These are phyloP conservation scores for Erebia palarica DNA, from an alignment of 2,888 invertebrate species.

Conservation along the genomic window DNA sequence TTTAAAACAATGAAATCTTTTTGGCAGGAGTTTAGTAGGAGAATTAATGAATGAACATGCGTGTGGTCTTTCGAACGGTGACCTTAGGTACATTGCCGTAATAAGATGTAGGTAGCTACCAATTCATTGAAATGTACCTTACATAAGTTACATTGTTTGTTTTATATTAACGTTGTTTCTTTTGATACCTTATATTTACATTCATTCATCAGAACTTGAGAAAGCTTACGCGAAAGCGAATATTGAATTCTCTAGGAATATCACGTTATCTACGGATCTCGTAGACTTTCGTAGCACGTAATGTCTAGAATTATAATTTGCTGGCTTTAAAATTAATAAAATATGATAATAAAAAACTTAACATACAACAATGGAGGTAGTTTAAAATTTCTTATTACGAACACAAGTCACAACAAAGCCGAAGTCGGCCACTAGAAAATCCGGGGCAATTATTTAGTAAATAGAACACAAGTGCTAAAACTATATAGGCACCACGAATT, in stretches of 20 bases:
- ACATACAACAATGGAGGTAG: conserved; percentile 24
- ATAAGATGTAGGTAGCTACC: conserved; percentile 10
- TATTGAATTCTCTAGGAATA: no score
- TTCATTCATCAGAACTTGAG: background rate
- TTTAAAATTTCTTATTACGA: background rate
- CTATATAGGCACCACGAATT: conserved; percentile 57
- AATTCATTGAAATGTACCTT: conserved; percentile 7
- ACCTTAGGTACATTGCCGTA: conserved; percentile 25
- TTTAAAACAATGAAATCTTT: background rate
- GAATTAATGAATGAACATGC: conserved; percentile 30
- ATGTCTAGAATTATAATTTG: background rate
- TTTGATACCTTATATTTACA: background rate
- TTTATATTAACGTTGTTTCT: background rate
- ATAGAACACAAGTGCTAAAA: conserved; percentile 65
- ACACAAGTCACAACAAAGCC: conserved; percentile 23
- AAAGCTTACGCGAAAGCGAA: conserved; percentile 2
- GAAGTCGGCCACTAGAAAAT: conserved; percentile 15
- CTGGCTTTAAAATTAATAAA: background rate
- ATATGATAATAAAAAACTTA: background rate
- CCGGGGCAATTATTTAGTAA: conserved; percentile 40
- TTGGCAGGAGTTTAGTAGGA: conserved; percentile 1
- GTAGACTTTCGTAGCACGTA: conserved; percentile 54
- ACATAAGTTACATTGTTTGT: conserved; percentile 1
- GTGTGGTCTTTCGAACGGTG: conserved; percentile 26
- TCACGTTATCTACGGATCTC: conserved; percentile 47